Evolutionary conservation across 2,113 vertebrate genomes (phyloP).

Genomic region (Empidonax alnorum): DNA sequence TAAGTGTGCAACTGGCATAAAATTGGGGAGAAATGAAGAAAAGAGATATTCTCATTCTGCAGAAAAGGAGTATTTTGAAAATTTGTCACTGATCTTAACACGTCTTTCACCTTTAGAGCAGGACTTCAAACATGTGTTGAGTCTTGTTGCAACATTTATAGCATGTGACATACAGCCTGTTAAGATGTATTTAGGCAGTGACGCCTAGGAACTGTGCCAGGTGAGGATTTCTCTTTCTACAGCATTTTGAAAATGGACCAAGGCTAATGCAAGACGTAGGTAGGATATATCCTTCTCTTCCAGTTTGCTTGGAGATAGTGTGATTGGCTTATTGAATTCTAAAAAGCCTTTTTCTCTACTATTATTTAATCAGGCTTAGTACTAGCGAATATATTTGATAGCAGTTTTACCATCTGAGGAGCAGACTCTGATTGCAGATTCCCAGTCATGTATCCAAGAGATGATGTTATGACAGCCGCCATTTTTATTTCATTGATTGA

Average conservation of each 20-base stretch:
- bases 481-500: conserved; percentile 70
- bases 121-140: neutral
- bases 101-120: neutral
- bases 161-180: neutral
- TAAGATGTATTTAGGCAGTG: neutral
- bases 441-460: conserved; percentile 26
- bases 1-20: neutral
- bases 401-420: conserved; percentile 4
- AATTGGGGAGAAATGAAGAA: neutral
- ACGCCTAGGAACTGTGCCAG: neutral
- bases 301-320: neutral
- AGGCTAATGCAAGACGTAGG: neutral
- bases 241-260: neutral
- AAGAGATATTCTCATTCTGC: neutral
- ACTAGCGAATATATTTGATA: conserved; percentile 12
- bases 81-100: neutral
- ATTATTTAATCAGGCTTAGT: conserved; percentile 58
- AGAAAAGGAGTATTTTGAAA: neutral
- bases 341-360: neutral
- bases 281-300: neutral
- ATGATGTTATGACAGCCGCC: conserved; percentile 23
- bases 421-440: conserved; percentile 51
- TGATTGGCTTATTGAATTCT: conserved; percentile 33
- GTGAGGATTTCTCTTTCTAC: neutral
- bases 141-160: neutral